These are phyloP conservation scores for Mesocricetus auratus DNA, from an alignment of 2,113 vertebrate genomes.

Conservation along the genomic window DNA sequence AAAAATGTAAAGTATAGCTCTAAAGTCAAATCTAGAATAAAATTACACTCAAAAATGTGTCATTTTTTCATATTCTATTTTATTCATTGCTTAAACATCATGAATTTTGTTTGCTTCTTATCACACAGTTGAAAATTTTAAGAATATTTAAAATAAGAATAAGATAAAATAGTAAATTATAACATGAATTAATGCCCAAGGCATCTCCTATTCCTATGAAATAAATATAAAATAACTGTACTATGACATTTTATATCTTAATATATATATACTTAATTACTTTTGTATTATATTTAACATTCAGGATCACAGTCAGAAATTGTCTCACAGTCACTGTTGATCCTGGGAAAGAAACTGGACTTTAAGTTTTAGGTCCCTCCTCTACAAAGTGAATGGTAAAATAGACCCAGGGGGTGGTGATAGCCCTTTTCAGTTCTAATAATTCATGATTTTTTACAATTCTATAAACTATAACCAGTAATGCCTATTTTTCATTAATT, in stretches of 20 bases:
- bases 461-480: not conserved
- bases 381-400: not conserved
- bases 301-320: not conserved
- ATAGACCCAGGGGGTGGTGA: too few species aligned
- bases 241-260: not conserved
- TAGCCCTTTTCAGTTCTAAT: not conserved
- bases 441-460: not conserved
- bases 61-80: not conserved
- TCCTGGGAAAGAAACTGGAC: not conserved
- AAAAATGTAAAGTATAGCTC: not conserved
- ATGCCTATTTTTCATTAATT: not conserved
- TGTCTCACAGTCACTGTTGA: too few species aligned
- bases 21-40: conserved; percentile 34
- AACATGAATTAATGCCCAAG: not conserved
- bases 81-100: not conserved
- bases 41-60: not conserved
- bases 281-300: not conserved
- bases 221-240: not conserved
- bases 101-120: not conserved
- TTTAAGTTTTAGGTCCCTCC: not conserved
- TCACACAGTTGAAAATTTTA: not conserved
- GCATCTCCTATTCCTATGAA: not conserved
- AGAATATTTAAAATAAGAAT: conserved; percentile 3
- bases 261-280: not conserved
- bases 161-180: not conserved